Evolutionary conservation across 2,797 vertebrate species (phyloP).

Genomic region (Phrynocephalus forsythii): DNA sequence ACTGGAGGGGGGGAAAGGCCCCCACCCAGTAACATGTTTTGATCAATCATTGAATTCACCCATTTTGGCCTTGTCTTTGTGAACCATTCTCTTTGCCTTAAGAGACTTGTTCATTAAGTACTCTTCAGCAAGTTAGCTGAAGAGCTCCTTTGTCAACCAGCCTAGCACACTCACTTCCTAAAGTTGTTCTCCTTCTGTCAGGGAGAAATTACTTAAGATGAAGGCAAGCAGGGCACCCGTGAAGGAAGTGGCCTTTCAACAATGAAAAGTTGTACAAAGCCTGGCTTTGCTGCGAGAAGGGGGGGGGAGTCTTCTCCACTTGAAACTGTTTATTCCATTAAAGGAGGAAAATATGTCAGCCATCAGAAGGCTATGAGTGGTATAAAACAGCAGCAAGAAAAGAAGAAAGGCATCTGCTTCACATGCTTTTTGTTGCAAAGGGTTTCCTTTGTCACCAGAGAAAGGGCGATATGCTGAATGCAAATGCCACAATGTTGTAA

Average conservation of each 20-base stretch:
- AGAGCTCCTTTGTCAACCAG: slow-evolving; percentile 1
- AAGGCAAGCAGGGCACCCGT: neutral
- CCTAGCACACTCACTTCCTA: neutral
- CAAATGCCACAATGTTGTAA: too few species aligned
- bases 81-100: neutral
- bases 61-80: neutral
- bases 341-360: neutral
- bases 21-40: neutral
- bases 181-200: neutral
- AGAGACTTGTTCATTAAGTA: neutral
- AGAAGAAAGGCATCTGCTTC: neutral
- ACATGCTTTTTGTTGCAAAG: neutral
- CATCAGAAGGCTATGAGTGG: neutral
- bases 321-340: neutral
- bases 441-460: neutral
- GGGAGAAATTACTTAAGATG: neutral
- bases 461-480: neutral
- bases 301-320: neutral
- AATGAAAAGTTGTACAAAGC: neutral
- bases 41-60: neutral
- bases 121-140: neutral
- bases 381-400: neutral
- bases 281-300: neutral
- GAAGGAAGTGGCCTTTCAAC: neutral
- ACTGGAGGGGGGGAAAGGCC: too few species aligned